A percentile compares a stretch with the other conserved stretches of the same genome.
phyloP scores from a whole-genome alignment of 2,888 invertebrate genomes.

The Azorinus chamasolen region DNA sequence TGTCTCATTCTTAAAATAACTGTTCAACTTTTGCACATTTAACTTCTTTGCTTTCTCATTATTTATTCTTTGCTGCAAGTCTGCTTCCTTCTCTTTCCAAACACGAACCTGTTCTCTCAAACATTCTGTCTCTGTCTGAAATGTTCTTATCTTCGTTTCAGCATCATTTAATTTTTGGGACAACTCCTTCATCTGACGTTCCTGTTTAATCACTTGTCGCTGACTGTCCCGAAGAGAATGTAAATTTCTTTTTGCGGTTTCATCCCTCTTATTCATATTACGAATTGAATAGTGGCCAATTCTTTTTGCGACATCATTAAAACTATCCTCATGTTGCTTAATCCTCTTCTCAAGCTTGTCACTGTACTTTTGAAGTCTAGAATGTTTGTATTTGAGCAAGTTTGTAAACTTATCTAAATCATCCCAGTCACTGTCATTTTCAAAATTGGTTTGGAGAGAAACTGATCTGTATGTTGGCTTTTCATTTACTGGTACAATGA shows the following conservation, averaged over 20 bases:
- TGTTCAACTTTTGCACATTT: background rate
- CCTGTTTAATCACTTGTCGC: background rate
- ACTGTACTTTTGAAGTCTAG: slow-evolving; percentile 5
- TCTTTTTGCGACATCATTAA: background rate
- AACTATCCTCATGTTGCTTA: slow-evolving; percentile 1
- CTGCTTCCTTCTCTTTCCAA: background rate
- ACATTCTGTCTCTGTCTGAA: no score
- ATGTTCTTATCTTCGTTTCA: no score
- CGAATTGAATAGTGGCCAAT: slow-evolving; percentile 18
- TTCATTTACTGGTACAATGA: slow-evolving; percentile 2
- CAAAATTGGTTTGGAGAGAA: background rate
- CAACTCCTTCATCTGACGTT: background rate
- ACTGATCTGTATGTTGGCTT: background rate
- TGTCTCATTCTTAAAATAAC: background rate
- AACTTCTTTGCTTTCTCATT: background rate
- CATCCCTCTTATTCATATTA: slow-evolving; percentile 17
- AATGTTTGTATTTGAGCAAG: slow-evolving; percentile 4
- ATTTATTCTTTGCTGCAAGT: background rate
- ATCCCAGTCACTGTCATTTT: background rate
- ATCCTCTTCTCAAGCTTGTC: background rate
- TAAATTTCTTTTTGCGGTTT: slow-evolving; percentile 14
- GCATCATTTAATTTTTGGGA: background rate
- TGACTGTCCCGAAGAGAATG: slow-evolving; percentile 7
- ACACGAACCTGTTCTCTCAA: background rate
- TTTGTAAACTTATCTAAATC: slow-evolving; percentile 1